Base-by-base conservation (phyloP, 2,888 invertebrate species). In the Drosophila mimetica region DNA sequence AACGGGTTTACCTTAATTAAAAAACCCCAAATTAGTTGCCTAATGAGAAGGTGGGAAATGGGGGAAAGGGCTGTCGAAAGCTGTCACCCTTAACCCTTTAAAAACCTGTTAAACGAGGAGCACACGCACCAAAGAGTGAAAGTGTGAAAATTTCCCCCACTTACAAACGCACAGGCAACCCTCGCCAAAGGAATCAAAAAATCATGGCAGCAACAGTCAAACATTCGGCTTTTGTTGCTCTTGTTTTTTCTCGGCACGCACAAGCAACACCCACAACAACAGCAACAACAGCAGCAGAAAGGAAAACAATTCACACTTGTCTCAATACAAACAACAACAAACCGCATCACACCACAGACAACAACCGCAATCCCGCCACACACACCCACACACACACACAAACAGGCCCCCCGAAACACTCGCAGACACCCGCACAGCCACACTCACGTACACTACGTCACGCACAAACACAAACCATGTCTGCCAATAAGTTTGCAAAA, bases 261-360 rank as follows among this genome's bases (percentile, higher is more conserved):
- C 87, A 80, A 60, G 63, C 63, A 65, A 64, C 57, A 52, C 65
- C 52, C 65, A 64, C 64, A 64, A 34, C 60, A 65, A 42, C 48
- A 28, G 58, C 69, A 75, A 63, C 47, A 71, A 30, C 50, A 83
- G 67, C 76, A 75, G 58, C 28, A 76, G 77, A 76, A 71, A 81
- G 86, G 77, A 85, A 83, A 85, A 83, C 84, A 85, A 88, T 85
- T 85, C 88, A 86, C 84, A 85, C 88, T 85, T 85, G 88, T 80
- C 88, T 80, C 88, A 86, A 88, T 88, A 83, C 78, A 83, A 80
- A 79, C 86, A 83, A 70, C 70, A 50, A 57, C 64, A 51, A 61
- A 69, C 74, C 47, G 51, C 66, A 73, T 54, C 67, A 42, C 58
- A 37, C 34, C 73, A 73, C 78, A 82, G 81, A 84, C 86, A 82